Conservation (phyloP, 2,113 vertebrate species). For the Boleophthalmus pectinirostris region DNA sequence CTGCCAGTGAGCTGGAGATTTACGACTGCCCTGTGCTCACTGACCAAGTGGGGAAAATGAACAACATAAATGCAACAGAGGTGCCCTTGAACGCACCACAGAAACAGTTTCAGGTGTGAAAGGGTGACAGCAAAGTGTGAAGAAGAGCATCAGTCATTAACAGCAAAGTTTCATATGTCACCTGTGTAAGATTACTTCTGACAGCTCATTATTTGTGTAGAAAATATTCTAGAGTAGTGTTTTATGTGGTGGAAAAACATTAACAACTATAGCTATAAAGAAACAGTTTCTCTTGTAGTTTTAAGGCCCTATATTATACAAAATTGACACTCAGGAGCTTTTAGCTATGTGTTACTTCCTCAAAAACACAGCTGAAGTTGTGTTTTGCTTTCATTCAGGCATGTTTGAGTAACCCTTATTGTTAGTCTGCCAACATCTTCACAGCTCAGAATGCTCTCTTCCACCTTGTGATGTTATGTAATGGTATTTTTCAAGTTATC, state of each 20-base stretch:
- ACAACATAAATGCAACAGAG: conserved; percentile 34
- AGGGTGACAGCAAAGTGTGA: conserved; percentile 49
- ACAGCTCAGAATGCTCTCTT: too few relatives aligned
- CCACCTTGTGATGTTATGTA: too few relatives aligned
- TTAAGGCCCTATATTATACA: too few relatives aligned
- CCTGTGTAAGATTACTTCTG: not conserved
- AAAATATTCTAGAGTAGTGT: not conserved
- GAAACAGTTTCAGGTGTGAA: conserved; percentile 57
- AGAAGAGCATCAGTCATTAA: conserved; percentile 35
- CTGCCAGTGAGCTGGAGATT: conserved; percentile 41
- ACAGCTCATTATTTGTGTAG: not conserved
- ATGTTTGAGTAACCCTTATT: too few relatives aligned
- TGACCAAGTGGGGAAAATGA: conserved; percentile 45
- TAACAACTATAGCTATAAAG: too few relatives aligned
- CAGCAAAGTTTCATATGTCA: conserved; percentile 25
- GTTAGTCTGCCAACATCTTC: too few relatives aligned
- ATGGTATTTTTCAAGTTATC: too few relatives aligned
- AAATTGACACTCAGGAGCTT: too few relatives aligned
- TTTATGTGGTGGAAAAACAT: not conserved
- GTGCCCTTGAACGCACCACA: conserved; percentile 49
- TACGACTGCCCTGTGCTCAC: conserved; percentile 32
- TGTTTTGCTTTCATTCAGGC: too few relatives aligned
- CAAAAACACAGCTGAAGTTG: too few relatives aligned
- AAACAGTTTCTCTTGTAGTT: too few relatives aligned
- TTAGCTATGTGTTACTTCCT: too few relatives aligned